Conservation (phyloP, 2,113 vertebrate species). For the Lampris incognitus region DNA sequence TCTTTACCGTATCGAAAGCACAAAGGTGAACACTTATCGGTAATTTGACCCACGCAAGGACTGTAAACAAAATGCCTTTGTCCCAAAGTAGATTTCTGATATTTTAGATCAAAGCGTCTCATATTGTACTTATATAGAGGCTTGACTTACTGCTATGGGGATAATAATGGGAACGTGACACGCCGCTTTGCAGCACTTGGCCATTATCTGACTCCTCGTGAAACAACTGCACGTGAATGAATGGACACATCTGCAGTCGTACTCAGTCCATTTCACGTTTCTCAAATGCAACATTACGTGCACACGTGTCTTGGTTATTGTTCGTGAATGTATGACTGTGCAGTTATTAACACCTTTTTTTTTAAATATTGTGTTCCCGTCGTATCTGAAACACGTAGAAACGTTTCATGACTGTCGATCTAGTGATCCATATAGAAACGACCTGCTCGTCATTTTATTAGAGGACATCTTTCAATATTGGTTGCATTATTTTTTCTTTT, state of each 20-base stretch:
- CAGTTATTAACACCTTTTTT: too few species aligned
- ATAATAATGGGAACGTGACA: conserved; percentile 56
- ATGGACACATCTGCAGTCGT: conserved; percentile 46
- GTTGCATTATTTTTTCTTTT: not conserved
- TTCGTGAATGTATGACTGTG: not conserved
- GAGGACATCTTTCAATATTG: not conserved
- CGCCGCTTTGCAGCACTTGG: conserved; percentile 49
- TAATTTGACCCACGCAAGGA: conserved; percentile 54
- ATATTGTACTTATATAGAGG: conserved; percentile 38
- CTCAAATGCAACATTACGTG: conserved; percentile 17
- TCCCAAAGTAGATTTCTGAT: conserved; percentile 57
- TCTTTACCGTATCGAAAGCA: conserved; percentile 60
- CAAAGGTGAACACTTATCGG: conserved; percentile 78
- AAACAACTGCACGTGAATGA: conserved; percentile 46
- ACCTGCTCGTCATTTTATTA: conserved; percentile 6
- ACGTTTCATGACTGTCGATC: not conserved
- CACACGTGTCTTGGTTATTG: conserved; percentile 3
- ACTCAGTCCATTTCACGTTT: conserved; percentile 42
- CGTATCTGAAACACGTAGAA: not conserved
- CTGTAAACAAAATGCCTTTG: conserved; percentile 75
- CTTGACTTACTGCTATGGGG: conserved; percentile 44
- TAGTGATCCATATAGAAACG: not conserved
- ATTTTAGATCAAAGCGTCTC: conserved; percentile 55
- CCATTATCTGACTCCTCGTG: conserved; percentile 40
- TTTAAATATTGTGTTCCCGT: too few species aligned